Evolutionary conservation across 2,888 invertebrate species (phyloP).

Genomic region (Drosophila anomalipes): DNA sequence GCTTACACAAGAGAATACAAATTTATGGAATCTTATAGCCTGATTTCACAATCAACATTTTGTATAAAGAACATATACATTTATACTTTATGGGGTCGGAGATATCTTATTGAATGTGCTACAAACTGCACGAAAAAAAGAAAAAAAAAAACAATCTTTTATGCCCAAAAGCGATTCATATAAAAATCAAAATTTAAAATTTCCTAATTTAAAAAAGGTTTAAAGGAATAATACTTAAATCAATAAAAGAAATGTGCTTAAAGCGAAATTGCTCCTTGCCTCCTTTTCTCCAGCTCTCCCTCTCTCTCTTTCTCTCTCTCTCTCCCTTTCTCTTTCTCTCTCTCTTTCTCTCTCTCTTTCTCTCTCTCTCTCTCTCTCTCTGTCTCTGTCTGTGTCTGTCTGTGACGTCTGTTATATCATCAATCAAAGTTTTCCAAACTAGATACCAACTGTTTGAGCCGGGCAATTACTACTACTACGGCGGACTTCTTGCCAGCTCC

Average conservation of each 20-base stretch:
- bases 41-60: not conserved
- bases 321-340: not conserved
- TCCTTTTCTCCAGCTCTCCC: not conserved
- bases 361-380: not conserved
- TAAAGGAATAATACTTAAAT: not conserved
- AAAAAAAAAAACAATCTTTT: not conserved
- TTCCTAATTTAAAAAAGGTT: not conserved
- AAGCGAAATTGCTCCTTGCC: no score
- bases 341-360: not conserved
- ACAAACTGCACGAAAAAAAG: not conserved
- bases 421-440: constrained; percentile 24
- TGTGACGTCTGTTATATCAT: not conserved
- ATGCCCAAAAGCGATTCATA: not conserved
- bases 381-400: not conserved
- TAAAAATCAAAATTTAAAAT: not conserved
- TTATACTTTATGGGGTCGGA: not conserved
- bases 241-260: not conserved
- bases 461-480: constrained; percentile 2
- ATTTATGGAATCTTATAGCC: not conserved
- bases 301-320: accelerated
- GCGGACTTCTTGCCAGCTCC: not conserved
- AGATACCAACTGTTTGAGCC: constrained; percentile 9
- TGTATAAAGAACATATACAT: not conserved
- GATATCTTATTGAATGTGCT: no score
- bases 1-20: not conserved